Evolutionary conservation across 2,888 invertebrate species (phyloP), one percentile per base, ranked within the genome.

Genomic region (Temnothorax rugatulus): DNA sequence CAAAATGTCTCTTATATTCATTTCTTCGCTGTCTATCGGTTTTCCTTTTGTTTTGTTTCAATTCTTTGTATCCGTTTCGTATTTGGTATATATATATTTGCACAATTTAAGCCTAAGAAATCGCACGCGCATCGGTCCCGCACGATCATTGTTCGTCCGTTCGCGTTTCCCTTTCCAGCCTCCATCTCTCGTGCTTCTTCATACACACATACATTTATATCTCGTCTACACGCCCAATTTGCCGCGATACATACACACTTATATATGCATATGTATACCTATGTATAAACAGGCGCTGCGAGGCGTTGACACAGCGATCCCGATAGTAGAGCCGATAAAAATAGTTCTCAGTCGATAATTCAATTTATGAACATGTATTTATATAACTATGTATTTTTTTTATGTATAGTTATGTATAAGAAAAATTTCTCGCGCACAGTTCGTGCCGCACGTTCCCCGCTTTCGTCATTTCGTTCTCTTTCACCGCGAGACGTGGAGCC

Each of bases 341-440:
- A 91, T 93, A 92, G 89, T 87, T 89, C 89, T 91, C 91, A 90
- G 90, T 93, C 92, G 89, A 47, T 87, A 86, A 90, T 90, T 84
- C 79, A 50, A 81, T 81, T 81, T 81, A 81, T 81, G 63, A 77
- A 82, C 59, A 63, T 83, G 61, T 81, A 68, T 34, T 34, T 83
- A n/a, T 90, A 87, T 87, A 88, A 84, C 82, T 85, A 83, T 83
- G 73, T 79, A 82, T 29, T n/a, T n/a, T n/a, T n/a, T n/a, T n/a
- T 83, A 82, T 75, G 57, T 81, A 50, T 86, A 79, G 54, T 77
- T 77, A 77, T 77, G 57, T 77, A 77, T 69, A 79, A 68, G 71
- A 59, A 73, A 81, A 73, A 29, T 76, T 66, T 52, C 38, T 77
- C 47, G n/a, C n/a, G 13, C 64, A 64, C 71, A 57, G 44, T 54